These are phyloP conservation scores for Lithobates sylvaticus DNA, from an alignment of 2,797 vertebrate species.

Conservation along the genomic window DNA sequence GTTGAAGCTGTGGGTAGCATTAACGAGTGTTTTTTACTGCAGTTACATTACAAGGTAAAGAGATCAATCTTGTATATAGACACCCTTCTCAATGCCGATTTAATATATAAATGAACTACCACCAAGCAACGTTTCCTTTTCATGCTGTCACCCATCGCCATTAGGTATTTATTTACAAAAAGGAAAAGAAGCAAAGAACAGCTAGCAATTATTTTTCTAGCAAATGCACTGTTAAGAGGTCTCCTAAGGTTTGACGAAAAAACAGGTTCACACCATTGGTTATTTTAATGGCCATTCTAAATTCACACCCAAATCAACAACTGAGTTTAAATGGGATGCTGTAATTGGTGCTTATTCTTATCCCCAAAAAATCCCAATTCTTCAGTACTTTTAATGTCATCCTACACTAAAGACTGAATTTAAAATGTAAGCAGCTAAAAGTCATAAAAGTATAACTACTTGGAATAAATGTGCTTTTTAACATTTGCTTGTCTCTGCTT, in stretches of 20 bases:
- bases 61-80: no score
- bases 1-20: no score
- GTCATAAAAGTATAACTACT: slow-evolving; percentile 20
- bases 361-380: slow-evolving; percentile 2
- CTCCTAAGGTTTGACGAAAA: background rate
- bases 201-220: background rate
- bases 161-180: background rate
- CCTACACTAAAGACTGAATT: background rate
- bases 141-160: background rate
- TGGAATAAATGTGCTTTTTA: slow-evolving; percentile 20
- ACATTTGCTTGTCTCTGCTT: slow-evolving; percentile 31
- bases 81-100: no score
- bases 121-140: background rate
- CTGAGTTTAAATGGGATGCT: no score
- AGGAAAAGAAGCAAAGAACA: background rate
- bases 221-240: background rate
- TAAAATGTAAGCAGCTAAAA: slow-evolving; percentile 10
- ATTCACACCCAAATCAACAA: no score
- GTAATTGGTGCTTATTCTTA: no score
- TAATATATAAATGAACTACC: background rate
- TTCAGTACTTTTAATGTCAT: background rate
- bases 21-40: no score
- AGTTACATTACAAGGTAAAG: no score
- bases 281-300: no score
- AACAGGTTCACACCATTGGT: background rate